Evolutionary conservation across 2,888 invertebrate species (phyloP), one percentile per base, ranked within the genome.

Genomic region (Mythimna pallens): DNA sequence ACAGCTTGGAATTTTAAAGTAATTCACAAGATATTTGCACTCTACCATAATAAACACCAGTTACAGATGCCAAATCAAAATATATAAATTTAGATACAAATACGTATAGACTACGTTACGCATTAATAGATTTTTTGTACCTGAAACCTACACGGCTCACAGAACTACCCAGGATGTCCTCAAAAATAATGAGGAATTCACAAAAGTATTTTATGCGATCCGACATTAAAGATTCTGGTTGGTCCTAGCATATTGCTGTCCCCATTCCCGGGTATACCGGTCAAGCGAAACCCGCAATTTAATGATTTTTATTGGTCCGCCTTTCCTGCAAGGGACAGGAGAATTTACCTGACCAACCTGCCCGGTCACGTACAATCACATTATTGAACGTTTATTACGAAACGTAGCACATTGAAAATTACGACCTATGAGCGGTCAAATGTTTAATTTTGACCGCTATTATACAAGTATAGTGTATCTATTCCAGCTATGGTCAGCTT

Each of bases 261-360:
- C 73, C 75, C 43, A 34, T 76, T 54, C 87, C 88, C 86, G 88
- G 84, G 71, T 66, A 47, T 54, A 70, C 80, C 87, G 92, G 92
- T 89, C 91, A 88, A 88, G 86, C 90, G 88, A 76, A 88, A 71
- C 81, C 90, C 90, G 91, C 92, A 92, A 92, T 93, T 93, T 94
- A 93, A 94, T 93, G 93, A 92, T 94, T 93, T 94, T 94, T 94
- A 94, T 93, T 92, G 89, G 89, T 85, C 85, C 89, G 84, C 89
- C 89, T 88, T 92, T 91, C 91, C 91, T 88, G 89, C 78, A 86
- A 87, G 90, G 93, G 90, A 89, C 91, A 87, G 90, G 89, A 89
- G 91, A 92, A 92, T 92, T 92, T 93, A 93, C 93, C 93, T 92
- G 92, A 78, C 87, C 87, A 87, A 89, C 88, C 88, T 80, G 47